A percentile compares a stretch with the other conserved stretches of the same genome.
These are phyloP conservation scores for Mycogona germanica DNA, from an alignment of 2,888 invertebrate genomes.

Conservation along the genomic window DNA sequence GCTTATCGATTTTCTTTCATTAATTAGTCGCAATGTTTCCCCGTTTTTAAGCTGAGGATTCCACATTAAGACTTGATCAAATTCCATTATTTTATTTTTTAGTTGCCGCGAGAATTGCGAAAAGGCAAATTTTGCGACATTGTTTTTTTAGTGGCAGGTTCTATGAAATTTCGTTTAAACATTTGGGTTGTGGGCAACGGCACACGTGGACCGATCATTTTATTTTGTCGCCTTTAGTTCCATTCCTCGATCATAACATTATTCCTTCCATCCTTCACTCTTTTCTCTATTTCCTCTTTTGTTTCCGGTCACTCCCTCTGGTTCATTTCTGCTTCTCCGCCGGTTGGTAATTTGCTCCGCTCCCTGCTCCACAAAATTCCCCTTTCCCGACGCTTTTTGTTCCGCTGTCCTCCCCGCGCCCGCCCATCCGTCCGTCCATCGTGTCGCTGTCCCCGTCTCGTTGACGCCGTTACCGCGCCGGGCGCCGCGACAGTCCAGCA, in stretches of 20 bases:
- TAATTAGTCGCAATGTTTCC: too few species aligned
- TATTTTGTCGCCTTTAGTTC: neutral
- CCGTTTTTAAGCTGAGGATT: too few species aligned
- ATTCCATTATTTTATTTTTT: too few species aligned
- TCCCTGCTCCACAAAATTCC: too few species aligned
- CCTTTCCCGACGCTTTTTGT: too few species aligned
- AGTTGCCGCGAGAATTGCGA: too few species aligned
- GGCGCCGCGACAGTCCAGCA: slow-evolving; percentile 22
- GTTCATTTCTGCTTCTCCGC: neutral
- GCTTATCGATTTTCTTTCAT: too few species aligned
- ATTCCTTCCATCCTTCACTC: slow-evolving; percentile 3
- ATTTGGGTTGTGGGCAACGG: neutral
- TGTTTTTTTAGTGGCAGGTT: neutral
- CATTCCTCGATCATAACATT: too few species aligned
- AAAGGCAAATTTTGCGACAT: neutral
- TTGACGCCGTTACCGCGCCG: neutral
- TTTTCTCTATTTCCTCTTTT: neutral
- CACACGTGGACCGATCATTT: neutral
- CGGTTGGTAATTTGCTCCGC: too few species aligned
- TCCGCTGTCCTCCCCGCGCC: too few species aligned
- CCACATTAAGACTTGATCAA: too few species aligned
- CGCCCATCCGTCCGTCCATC: too few species aligned
- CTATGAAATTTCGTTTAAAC: neutral
- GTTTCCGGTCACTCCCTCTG: neutral
- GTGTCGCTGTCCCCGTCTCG: neutral